Evolutionary conservation across 2,113 vertebrate species (phyloP).

Genomic region (Chaenocephalus aceratus): DNA sequence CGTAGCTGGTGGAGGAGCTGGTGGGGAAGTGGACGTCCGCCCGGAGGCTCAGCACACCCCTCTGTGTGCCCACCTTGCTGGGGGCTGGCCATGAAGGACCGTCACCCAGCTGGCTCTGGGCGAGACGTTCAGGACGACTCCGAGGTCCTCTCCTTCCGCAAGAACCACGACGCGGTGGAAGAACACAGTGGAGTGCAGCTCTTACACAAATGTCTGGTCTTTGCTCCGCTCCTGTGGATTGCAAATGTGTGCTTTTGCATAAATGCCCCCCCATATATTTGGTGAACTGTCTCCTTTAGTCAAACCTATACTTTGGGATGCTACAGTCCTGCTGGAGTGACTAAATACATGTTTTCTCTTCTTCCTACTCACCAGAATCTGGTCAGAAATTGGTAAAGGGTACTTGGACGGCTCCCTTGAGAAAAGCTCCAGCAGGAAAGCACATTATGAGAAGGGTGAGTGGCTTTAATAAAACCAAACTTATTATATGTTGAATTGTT

Average conservation of each 20-base stretch:
- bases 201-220: no score
- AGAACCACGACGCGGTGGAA: slow-evolving; percentile 93
- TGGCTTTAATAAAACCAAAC: not conserved
- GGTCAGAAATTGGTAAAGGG: slow-evolving; percentile 96
- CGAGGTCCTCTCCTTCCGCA: slow-evolving; percentile 92
- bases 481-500: not conserved
- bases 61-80: slow-evolving; percentile 92
- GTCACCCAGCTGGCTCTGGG: slow-evolving; percentile 94
- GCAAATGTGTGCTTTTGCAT: no score
- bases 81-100: slow-evolving; percentile 95
- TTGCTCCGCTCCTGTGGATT: not conserved
- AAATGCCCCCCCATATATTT: no score
- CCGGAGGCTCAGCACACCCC: slow-evolving; percentile 92
- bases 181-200: slow-evolving; percentile 26
- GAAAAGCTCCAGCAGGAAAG: slow-evolving; percentile 91
- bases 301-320: not conserved
- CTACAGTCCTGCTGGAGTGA: not conserved
- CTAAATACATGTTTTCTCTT: not conserved
- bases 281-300: no score
- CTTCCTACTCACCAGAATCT: slow-evolving; percentile 86
- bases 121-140: slow-evolving; percentile 88
- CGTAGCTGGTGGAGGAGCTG: slow-evolving; percentile 92
- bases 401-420: slow-evolving; percentile 95
- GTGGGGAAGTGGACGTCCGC: slow-evolving; percentile 91
- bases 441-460: slow-evolving; percentile 91